phyloP scores from a whole-genome alignment of 1,140 invertebrate species.

The Bombus haemorrhoidalis region DNA sequence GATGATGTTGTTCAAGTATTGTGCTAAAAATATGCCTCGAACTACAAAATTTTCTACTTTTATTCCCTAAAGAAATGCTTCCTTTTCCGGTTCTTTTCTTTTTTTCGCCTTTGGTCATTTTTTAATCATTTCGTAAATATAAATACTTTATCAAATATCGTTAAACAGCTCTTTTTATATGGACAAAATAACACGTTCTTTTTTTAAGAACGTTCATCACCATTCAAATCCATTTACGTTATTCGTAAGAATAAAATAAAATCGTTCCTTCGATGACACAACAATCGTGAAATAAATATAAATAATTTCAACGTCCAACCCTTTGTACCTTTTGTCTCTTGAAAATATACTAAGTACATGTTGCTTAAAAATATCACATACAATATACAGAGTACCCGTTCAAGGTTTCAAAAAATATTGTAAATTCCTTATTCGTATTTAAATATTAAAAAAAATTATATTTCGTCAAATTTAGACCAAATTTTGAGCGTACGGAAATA shows the following conservation, averaged over 20 bases:
- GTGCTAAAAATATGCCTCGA: slow-evolving; percentile 73
- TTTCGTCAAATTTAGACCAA: not conserved
- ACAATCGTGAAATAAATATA: slow-evolving; percentile 17
- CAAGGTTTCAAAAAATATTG: slow-evolving; percentile 22
- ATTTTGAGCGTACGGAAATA: slow-evolving; percentile 26
- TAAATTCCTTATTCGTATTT: slow-evolving; percentile 1
- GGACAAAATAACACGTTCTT: slow-evolving; percentile 55
- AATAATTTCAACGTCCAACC: slow-evolving; percentile 12
- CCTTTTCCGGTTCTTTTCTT: not conserved
- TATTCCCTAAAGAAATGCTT: slow-evolving; percentile 25
- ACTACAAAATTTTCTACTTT: slow-evolving; percentile 65
- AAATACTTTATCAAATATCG: slow-evolving; percentile 58
- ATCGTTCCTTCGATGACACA: not conserved
- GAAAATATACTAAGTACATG: slow-evolving; percentile 14
- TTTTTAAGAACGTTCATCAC: slow-evolving; percentile 58
- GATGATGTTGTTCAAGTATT: slow-evolving; percentile 70
- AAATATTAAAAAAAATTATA: slow-evolving; percentile 8
- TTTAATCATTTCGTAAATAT: slow-evolving; percentile 37
- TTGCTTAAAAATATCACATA: slow-evolving; percentile 26
- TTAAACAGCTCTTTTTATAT: slow-evolving; percentile 37
- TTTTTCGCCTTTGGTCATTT: slow-evolving; percentile 18
- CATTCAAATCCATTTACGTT: slow-evolving; percentile 35
- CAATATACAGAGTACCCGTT: slow-evolving; percentile 1
- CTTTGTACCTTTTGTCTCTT: slow-evolving; percentile 27
- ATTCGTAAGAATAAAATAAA: not conserved